Base-by-base conservation (phyloP, 2,797 vertebrate species). In the Gambusia yucatana region DNA sequence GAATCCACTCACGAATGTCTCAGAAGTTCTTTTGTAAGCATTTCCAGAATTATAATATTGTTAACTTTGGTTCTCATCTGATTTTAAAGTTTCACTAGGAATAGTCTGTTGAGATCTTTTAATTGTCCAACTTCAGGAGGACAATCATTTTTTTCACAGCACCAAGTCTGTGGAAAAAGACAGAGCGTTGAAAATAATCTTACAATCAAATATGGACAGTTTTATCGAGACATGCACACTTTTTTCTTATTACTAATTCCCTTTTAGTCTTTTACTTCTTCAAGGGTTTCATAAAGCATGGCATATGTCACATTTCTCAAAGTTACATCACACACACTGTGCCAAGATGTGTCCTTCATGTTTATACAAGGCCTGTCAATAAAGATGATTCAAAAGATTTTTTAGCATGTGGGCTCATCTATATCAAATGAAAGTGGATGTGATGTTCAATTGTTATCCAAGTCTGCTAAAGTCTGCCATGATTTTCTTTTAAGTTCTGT, bases 261-360 rank as follows among this genome's bases (percentile, higher is more conserved):
- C 43, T 75, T 1, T 67, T 65, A 46, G 73, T 48, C 16, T 65
- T 77, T 87, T 28, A 77, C 61, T 61, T 72, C 72, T 65, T 73
- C 46, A 44, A 36, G 43, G 61, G 36, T 50, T 17, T 77, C 39
- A 61, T 71, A 41, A 50, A 77, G 72, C 30, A 52, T 36, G 78
- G 85, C 77, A 85, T 81, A 55, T 82, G 82, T 81, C 76, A 75
- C 67, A 81, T 89, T 85, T 85, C 83, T 78, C 59, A 61, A n/a
- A n/a, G 41, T 88, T 85, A 71, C 86, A 87, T 87, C 81, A 87
- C n/a, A 10, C 20, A 22, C 25, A 36, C 13, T 14, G 70, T 22
- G 74, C 79, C 50, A 52, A 82, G 55, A 55, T 17, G 8, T 28
- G n/a, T 57, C 41, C 57, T 82, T 41, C 76, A 44, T 78, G 47